Evolutionary conservation across 1,140 invertebrate species (phyloP).

Genomic region (Philopotamus ludificatus): DNA sequence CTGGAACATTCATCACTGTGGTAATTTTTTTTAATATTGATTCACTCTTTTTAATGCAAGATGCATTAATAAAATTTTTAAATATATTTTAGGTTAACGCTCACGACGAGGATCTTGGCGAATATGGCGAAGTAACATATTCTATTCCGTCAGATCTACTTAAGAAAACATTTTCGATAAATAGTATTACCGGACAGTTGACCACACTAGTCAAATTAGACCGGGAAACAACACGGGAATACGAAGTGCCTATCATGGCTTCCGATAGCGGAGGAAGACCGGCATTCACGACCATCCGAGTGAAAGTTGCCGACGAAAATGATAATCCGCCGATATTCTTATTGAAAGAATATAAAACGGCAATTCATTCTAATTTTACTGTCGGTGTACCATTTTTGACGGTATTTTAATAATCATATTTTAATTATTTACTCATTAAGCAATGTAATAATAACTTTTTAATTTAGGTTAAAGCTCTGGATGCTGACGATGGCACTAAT

Average conservation of each 20-base stretch:
- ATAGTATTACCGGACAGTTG: slow-evolving; percentile 76
- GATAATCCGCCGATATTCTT: slow-evolving; percentile 84
- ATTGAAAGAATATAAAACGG: slow-evolving; percentile 76
- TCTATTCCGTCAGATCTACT: slow-evolving; percentile 77
- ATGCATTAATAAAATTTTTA: background rate
- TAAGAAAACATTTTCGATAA: slow-evolving; percentile 75
- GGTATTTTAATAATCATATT: slow-evolving; percentile 49
- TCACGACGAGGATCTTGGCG: slow-evolving; percentile 76
- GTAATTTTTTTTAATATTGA: slow-evolving; percentile 44
- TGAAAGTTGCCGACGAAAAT: slow-evolving; percentile 81
- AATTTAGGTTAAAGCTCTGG: slow-evolving; percentile 61
- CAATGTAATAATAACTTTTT: slow-evolving; percentile 12
- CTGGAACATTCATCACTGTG: slow-evolving; percentile 71
- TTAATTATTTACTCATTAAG: slow-evolving; percentile 13
- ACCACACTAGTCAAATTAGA: slow-evolving; percentile 75
- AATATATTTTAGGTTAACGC: slow-evolving; percentile 63
- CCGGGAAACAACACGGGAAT: slow-evolving; percentile 71
- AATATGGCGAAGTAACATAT: slow-evolving; percentile 78
- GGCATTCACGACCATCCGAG: slow-evolving; percentile 74
- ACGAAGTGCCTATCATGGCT: slow-evolving; percentile 81
- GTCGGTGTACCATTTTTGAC: slow-evolving; percentile 66
- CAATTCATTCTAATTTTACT: slow-evolving; percentile 64
- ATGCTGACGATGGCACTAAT: slow-evolving; percentile 69
- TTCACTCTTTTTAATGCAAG: background rate
- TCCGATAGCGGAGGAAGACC: slow-evolving; percentile 80